Evolutionary conservation across 2,888 invertebrate species (phyloP), one percentile per base, ranked within the genome.

Genomic region (Aspidiotus rigidus): DNA sequence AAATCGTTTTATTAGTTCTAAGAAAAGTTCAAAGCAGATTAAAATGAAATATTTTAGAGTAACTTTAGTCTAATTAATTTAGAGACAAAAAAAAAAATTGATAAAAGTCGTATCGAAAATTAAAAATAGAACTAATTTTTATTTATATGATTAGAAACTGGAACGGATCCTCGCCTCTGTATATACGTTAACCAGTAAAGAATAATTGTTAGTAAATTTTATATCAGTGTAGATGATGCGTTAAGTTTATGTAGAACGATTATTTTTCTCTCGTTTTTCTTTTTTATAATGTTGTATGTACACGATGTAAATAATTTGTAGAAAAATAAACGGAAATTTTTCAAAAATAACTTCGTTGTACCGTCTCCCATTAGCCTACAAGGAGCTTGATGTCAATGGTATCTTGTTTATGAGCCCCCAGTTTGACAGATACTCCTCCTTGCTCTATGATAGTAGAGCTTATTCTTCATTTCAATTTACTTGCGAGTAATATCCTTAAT

Each of bases 161-260:
- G 67, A 67, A 67, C 67, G 42, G 49, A 67, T 67, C 67, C 67
- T 67, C 67, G 67, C 67, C 67, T 67, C 17, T 67, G 67, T 67
- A 67, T 44, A 67, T 67, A 67, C 49, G 56, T 60, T 67, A 59
- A 59, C 60, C 53, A 49, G 10, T 49, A 49, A 49, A 49, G 10
- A 49, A 28, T 28, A 28, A 28, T 28, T 49, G 10, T 49, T 49
- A 49, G 49, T 3, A n/a, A 49, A 49, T 49, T 49, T 49, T 49
- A n/a, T 49, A 49, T 28, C 28, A 28, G 28, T 49, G 49, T 49
- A 49, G n/a, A 49, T 49, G n/a, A 28, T 28, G 49, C 6, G 49
- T 11, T 49, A 49, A 49, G 49, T 13, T 11, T 49, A 49, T 13
- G 49, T 49, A 49, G 49, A 28, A 28, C 28, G 28, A n/a, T 49